Conservation (phyloP, 2,888 invertebrate species). For the Sericinus montela region DNA sequence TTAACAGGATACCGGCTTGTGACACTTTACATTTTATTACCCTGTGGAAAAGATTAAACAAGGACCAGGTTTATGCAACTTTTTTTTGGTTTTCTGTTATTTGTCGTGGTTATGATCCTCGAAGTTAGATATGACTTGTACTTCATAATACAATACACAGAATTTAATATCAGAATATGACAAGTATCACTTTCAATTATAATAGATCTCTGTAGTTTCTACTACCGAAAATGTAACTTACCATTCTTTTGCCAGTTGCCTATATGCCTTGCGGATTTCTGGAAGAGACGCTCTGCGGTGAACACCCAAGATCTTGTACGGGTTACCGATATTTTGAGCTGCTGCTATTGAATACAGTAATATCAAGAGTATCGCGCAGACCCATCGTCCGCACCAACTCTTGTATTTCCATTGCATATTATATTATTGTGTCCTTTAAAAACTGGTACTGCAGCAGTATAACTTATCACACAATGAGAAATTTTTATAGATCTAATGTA, state of each 20-base stretch:
- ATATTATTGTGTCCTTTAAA: constrained; percentile 33
- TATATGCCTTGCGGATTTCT: constrained; percentile 94
- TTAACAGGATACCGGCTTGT: no score
- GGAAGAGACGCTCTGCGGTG: constrained; percentile 84
- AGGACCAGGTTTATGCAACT: no score
- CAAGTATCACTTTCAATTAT: no score
- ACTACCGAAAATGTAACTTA: constrained; percentile 47
- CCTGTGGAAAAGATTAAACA: no score
- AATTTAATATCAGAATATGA: no score
- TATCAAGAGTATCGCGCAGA: constrained; percentile 45
- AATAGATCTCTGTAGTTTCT: no score
- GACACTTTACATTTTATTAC: no score
- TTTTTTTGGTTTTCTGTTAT: no score
- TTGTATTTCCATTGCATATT: constrained; percentile 73
- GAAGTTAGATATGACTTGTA: no score
- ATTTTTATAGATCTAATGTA: constrained; percentile 39
- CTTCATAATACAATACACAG: no score
- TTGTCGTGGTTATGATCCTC: no score
- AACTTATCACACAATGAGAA: constrained; percentile 42
- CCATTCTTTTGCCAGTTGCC: constrained; percentile 94
- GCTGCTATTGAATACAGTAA: constrained; percentile 41
- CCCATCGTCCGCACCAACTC: constrained; percentile 58
- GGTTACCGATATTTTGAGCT: constrained; percentile 83
- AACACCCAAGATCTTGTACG: constrained; percentile 91
- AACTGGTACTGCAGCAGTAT: constrained; percentile 35